These are phyloP conservation scores for Eupsittula cactorum DNA, from an alignment of 2,113 vertebrate species.

Conservation along the genomic window DNA sequence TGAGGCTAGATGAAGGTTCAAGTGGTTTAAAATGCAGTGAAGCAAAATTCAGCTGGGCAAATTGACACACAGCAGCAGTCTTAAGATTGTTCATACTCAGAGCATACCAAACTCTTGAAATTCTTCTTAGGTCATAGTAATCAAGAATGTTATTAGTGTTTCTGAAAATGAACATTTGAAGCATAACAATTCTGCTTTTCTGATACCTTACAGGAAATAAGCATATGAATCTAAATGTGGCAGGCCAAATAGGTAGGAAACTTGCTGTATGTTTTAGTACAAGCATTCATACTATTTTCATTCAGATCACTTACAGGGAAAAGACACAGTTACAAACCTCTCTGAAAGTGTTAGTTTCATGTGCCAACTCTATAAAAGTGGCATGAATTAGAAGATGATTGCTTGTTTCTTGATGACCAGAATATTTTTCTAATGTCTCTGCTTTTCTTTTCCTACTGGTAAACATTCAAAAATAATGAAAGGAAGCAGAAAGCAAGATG, in stretches of 20 bases:
- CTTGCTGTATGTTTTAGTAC: background rate
- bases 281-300: background rate
- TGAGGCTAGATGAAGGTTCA: background rate
- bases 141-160: background rate
- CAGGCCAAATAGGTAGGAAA: background rate
- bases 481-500: background rate
- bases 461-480: background rate
- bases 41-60: background rate
- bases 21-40: background rate
- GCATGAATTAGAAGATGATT: fast-evolving
- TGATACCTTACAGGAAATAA: background rate
- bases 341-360: background rate
- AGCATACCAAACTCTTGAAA: background rate
- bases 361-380: background rate
- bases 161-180: background rate
- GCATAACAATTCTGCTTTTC: background rate
- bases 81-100: background rate
- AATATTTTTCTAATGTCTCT: background rate
- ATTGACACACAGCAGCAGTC: background rate
- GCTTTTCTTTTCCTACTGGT: background rate
- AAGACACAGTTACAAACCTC: background rate
- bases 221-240: background rate
- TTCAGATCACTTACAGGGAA: background rate
- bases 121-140: background rate
- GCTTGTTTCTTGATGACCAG: background rate